A percentile compares a stretch with the other conserved stretches of the same genome.
Evolutionary conservation across 2,888 invertebrate genomes (phyloP).

Genomic region (Caradrina clavipalpis): DNA sequence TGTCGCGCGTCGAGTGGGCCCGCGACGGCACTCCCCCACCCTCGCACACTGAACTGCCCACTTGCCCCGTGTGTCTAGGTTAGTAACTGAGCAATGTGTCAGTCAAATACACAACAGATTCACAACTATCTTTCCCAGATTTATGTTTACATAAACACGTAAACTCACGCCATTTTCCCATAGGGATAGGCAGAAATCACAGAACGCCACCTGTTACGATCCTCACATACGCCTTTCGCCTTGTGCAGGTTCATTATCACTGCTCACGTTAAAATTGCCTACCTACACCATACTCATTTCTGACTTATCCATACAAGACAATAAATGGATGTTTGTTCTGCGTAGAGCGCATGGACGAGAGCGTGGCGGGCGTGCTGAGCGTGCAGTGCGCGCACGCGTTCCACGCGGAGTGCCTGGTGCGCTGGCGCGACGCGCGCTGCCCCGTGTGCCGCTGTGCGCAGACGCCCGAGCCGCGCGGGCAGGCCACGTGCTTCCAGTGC

Average conservation of each 20-base stretch:
- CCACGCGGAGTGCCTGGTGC: conserved; percentile 98
- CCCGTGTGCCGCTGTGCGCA: conserved; percentile 98
- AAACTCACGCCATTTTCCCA: too few relatives aligned
- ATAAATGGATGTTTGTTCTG: background rate
- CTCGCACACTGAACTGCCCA: conserved; percentile 98
- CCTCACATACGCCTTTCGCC: too few relatives aligned
- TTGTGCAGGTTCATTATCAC: too few relatives aligned
- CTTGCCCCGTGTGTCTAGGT: conserved; percentile 98
- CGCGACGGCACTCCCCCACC: conserved; percentile 94
- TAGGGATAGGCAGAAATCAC: too few relatives aligned
- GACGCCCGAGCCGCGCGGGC: conserved; percentile 94
- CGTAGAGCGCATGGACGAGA: conserved; percentile 98
- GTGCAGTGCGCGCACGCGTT: conserved; percentile 99
- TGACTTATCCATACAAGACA: too few relatives aligned
- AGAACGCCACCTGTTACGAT: too few relatives aligned
- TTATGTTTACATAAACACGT: too few relatives aligned
- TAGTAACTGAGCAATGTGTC: too few relatives aligned
- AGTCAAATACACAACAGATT: too few relatives aligned
- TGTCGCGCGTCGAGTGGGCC: conserved; percentile 97
- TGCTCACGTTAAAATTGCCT: too few relatives aligned
- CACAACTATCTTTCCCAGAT: background rate
- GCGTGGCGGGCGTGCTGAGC: conserved; percentile 98
- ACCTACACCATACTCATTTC: too few relatives aligned
- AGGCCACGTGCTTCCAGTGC: conserved; percentile 90
- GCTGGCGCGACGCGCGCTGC: conserved; percentile 99